Evolutionary conservation across 2,888 invertebrate genomes (phyloP), one percentile per base, ranked within the genome.

Genomic region (Tricholauxania praeusta): DNA sequence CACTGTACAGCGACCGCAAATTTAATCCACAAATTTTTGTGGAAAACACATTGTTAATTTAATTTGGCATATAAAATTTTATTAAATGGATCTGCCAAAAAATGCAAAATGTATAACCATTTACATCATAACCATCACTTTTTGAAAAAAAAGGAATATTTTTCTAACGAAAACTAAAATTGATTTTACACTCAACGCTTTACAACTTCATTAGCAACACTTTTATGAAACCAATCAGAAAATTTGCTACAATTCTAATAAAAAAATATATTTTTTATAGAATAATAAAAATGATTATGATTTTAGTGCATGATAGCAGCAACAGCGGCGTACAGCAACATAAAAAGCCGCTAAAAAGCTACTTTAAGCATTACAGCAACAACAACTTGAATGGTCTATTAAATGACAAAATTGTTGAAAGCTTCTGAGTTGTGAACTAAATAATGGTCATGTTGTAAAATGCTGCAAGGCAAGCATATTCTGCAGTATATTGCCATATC

Each of bases 341-440:
- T 4, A 62, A 62, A 62, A 62, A 62, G 17, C 32, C 32, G 32
- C 60, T 39, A 62, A 62, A n/a, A 39, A 15, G 39, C 39, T 62
- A 28, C 57, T 28, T 28, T 14, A 57, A 57, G 57, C 57, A 57
- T 1, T 17, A 8, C 32, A 32, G n/a, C 10, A 32, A 8, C 60
- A 60, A 17, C 60, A 62, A n/a, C n/a, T 62, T 39, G 39, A 39
- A 39, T 39, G 39, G 39, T 39, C 39, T 39, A 1, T 39, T 39
- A 39, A 10, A 39, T 5, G 39, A 17, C 14, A 39, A 39, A 28
- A 39, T 32, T 39, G 39, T 62, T 62, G 32, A 62, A 39, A 62
- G 60, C 39, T 62, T 62, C 32, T 39, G 39, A 32, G 47, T 47
- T 19, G 60, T 62, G 32, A 47, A 32, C 60, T 62, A 32, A 32